Evolutionary conservation across 2,113 vertebrate genomes (phyloP), one percentile per base, ranked within the genome.

Genomic region (Prunella fulvescens): DNA sequence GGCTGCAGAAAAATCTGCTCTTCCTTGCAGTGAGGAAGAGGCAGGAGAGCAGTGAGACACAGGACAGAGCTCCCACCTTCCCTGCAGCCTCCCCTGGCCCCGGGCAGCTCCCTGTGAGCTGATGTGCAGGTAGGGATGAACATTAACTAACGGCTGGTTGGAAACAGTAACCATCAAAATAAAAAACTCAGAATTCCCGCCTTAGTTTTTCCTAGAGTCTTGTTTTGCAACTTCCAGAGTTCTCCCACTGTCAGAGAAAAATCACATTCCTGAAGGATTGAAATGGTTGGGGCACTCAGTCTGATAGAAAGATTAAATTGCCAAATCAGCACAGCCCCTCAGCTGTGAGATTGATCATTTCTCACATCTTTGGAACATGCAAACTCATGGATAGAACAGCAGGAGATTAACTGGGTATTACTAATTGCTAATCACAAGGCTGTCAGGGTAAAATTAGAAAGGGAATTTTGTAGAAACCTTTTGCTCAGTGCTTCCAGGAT

Each of bases 381-480:
- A 79, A 67, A 90, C 35, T 83, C 65, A 37, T 25, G 61, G 78
- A 61, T 50, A 86, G 88, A 78, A 12, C 86, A 90, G 86, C 42
- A 28, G 62, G 95, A 79, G 96, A 96, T 97, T 97, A 97, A 69
- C 65, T 81, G 76, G 93, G 53, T 69, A 13, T 78, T 26, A 86
- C 92, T 95, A 95, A 95, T 79, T 77, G 81, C 73, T 97, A 93
- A 97, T 96, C 84, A 90, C 92, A 97, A 88, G 90, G 85, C 93
- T 81, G 86, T 24, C 72, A 73, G 92, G 95, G 77, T 92, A 88
- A 94, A 95, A 89, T 88, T 74, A 95, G 92, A 86, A 93, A 62
- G 61, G 39, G 62, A 80, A 66, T 24, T 92, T 85, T 76, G 73
- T 33, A 61, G 71, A 82, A 90, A 39, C 47, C 22, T 62, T 69